phyloP scores from a whole-genome alignment of 2,113 vertebrate genomes.

The Ascaphus truei region DNA sequence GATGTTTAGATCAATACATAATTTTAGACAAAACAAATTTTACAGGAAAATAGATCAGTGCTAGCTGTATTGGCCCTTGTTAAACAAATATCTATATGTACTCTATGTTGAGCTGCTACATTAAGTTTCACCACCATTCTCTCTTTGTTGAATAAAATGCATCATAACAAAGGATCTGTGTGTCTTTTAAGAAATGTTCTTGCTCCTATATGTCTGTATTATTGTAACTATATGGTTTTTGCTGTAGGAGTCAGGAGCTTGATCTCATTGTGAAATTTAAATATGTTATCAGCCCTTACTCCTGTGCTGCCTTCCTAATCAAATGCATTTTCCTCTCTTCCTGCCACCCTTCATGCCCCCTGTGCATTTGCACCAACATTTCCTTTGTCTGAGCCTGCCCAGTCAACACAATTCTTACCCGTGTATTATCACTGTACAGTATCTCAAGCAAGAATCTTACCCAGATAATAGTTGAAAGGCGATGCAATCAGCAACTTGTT shows the following conservation, averaged over 20 bases:
- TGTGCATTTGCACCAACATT: neutral
- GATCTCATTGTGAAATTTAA: neutral
- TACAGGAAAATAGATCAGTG: too few species aligned
- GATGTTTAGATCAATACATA: too few species aligned
- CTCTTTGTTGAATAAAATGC: too few species aligned
- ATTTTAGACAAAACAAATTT: too few species aligned
- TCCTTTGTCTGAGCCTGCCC: slow-evolving; percentile 8
- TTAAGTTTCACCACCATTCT: too few species aligned
- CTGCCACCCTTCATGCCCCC: neutral
- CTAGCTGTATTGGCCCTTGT: too few species aligned
- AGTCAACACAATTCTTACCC: slow-evolving; percentile 15
- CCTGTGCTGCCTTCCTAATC: neutral
- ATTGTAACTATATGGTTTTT: too few species aligned
- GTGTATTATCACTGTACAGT: neutral
- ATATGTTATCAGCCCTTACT: neutral
- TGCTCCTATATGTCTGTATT: too few species aligned
- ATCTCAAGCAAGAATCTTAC: neutral
- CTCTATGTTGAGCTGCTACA: too few species aligned
- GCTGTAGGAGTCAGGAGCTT: neutral
- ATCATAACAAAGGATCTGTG: too few species aligned
- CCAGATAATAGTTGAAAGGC: slow-evolving; percentile 20
- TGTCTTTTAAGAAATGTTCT: too few species aligned
- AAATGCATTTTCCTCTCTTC: slow-evolving; percentile 2
- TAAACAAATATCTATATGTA: too few species aligned
- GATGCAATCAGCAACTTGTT: slow-evolving; percentile 29